Conservation (phyloP, 2,113 vertebrate genomes). For the Bubo bubo region DNA sequence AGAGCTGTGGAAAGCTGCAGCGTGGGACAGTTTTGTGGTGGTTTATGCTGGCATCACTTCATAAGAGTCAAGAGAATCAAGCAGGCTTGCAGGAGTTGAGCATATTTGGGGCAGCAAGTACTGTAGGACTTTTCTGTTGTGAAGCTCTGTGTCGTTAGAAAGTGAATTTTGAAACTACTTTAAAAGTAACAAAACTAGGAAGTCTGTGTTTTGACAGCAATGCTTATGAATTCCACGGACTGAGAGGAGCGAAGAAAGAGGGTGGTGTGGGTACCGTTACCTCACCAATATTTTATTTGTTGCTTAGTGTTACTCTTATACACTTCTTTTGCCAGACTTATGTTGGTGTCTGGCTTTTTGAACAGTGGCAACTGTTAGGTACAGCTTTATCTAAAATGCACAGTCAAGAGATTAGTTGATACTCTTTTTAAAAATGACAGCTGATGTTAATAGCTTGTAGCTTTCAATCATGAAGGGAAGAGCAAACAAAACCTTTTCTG, state of each 20-base stretch:
- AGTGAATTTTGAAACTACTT: not conserved
- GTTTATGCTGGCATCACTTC: not conserved
- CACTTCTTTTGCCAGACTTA: not conserved
- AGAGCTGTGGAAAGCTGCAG: not conserved
- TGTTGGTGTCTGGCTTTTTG: not conserved
- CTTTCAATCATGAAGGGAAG: not conserved
- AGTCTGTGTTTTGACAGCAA: not conserved
- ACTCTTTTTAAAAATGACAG: not conserved
- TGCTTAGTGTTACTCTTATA: not conserved
- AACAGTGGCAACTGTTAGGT: not conserved
- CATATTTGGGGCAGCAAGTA: not conserved
- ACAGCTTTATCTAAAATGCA: not conserved
- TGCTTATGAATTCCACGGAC: not conserved
- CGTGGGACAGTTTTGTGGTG: not conserved
- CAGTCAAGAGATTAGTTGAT: not conserved
- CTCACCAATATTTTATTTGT: not conserved
- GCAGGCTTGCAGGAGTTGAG: not conserved
- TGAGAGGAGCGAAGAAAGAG: not conserved
- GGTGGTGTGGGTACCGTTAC: not conserved
- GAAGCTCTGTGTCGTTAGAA: not conserved
- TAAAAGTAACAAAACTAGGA: not conserved
- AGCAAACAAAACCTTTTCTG: constrained; percentile 2
- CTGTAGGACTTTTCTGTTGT: not conserved
- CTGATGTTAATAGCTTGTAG: not conserved
- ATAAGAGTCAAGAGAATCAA: not conserved